Evolutionary conservation across 2,888 invertebrate species (phyloP).

Genomic region (Muscina levida): DNA sequence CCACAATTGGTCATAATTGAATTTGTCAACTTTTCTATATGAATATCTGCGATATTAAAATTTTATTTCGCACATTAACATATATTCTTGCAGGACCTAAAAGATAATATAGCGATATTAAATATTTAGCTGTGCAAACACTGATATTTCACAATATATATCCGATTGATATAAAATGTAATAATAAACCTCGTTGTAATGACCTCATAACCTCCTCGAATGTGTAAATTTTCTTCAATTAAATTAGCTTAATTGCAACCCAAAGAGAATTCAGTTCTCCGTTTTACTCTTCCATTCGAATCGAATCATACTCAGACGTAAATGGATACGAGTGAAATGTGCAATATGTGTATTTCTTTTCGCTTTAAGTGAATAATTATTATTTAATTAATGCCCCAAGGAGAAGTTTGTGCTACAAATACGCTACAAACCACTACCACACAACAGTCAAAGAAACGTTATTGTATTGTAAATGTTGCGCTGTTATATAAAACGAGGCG

Average conservation of each 20-base stretch:
- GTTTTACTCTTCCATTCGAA: slow-evolving; percentile 7
- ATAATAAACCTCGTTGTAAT: too few relatives aligned
- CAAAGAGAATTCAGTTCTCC: not conserved
- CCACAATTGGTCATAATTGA: too few relatives aligned
- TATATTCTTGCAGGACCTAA: too few relatives aligned
- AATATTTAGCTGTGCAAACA: too few relatives aligned
- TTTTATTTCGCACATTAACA: too few relatives aligned
- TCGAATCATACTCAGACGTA: not conserved
- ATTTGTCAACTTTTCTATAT: too few relatives aligned
- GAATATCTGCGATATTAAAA: too few relatives aligned
- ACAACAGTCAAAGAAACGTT: not conserved
- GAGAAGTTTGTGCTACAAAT: slow-evolving; percentile 27
- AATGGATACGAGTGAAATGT: slow-evolving; percentile 1
- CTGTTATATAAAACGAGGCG: not conserved
- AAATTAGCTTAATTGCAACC: slow-evolving; percentile 18
- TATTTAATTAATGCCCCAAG: slow-evolving; percentile 64
- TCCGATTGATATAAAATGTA: too few relatives aligned
- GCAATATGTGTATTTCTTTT: slow-evolving; percentile 40
- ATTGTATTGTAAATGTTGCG: not conserved
- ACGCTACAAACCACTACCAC: not conserved
- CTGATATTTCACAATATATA: too few relatives aligned
- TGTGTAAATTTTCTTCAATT: too few relatives aligned
- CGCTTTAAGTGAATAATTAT: slow-evolving; percentile 59
- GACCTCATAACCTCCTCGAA: too few relatives aligned
- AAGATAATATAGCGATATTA: too few relatives aligned